These are phyloP conservation scores for Lepisosteus oculatus DNA, from an alignment of 2,113 vertebrate species.

Conservation along the genomic window DNA sequence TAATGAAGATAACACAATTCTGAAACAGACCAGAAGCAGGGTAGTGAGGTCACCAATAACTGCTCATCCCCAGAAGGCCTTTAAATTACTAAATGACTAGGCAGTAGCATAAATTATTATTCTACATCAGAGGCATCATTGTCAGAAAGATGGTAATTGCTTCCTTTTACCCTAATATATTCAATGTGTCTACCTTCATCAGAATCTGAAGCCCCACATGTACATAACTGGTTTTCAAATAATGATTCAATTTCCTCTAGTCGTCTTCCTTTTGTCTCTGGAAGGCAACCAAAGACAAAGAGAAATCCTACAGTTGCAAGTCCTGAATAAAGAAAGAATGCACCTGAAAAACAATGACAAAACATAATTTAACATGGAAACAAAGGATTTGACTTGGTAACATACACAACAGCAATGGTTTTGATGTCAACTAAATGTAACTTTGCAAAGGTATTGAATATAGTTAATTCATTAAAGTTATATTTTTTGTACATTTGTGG, in stretches of 20 bases:
- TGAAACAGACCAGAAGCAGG: conserved; percentile 66
- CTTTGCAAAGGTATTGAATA: too few species aligned
- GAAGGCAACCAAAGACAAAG: conserved; percentile 91
- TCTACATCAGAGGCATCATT: conserved; percentile 96
- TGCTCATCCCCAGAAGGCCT: conserved; percentile 57
- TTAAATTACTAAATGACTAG: conserved; percentile 57
- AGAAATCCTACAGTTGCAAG: conserved; percentile 80
- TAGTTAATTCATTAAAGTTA: too few species aligned
- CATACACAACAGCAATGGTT: too few species aligned
- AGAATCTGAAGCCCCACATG: conserved; percentile 85
- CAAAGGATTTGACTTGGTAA: too few species aligned
- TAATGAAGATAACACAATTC: conserved; percentile 47
- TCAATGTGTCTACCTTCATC: conserved; percentile 94
- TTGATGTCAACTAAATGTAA: too few species aligned
- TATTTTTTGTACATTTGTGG: too few species aligned
- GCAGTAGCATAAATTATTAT: conserved; percentile 56
- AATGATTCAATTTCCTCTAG: conserved; percentile 94
- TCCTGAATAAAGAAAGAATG: conserved; percentile 92
- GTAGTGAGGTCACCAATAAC: conserved; percentile 60
- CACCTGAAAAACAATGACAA: conserved; percentile 70
- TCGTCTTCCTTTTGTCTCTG: conserved; percentile 91
- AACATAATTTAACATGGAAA: background rate
- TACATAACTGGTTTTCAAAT: conserved; percentile 89
- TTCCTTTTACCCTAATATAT: conserved; percentile 97
- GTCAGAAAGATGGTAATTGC: conserved; percentile 97